These are phyloP conservation scores for Calypte anna DNA, from an alignment of 2,113 vertebrate species.

Conservation along the genomic window DNA sequence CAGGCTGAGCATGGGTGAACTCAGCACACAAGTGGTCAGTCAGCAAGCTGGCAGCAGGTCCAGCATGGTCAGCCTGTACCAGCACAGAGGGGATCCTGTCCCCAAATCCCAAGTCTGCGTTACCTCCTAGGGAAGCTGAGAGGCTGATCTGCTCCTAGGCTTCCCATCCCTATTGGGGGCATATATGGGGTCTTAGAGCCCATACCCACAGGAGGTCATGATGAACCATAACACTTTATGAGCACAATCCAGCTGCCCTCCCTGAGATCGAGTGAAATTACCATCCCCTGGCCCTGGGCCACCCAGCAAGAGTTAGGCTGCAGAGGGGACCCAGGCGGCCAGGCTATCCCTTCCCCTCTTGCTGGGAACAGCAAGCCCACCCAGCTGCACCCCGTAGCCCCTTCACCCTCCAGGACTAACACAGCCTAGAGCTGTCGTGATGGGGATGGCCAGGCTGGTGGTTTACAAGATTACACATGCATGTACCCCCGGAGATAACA, in stretches of 20 bases:
- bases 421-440: not conserved
- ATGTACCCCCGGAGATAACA: not conserved
- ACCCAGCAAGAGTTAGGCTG: fast-evolving
- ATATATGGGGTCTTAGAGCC: not conserved
- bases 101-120: not conserved
- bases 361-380: not conserved
- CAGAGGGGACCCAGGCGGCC: not conserved
- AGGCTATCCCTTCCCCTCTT: not conserved
- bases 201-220: not conserved
- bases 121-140: not conserved
- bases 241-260: not conserved
- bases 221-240: not conserved
- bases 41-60: not conserved
- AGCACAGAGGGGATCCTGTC: not conserved
- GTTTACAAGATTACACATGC: not conserved
- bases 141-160: not conserved
- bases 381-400: not conserved
- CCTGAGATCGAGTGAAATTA: not conserved
- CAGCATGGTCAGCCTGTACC: fast-evolving
- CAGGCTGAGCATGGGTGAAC: not conserved
- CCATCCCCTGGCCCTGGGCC: fast-evolving
- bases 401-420: no score
- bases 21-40: not conserved
- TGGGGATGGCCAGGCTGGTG: not conserved
- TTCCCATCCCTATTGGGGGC: not conserved